A percentile compares a stretch with the other conserved stretches of the same genome.
Evolutionary conservation across 1,140 invertebrate species (phyloP).

Genomic region (Atta colombica): DNA sequence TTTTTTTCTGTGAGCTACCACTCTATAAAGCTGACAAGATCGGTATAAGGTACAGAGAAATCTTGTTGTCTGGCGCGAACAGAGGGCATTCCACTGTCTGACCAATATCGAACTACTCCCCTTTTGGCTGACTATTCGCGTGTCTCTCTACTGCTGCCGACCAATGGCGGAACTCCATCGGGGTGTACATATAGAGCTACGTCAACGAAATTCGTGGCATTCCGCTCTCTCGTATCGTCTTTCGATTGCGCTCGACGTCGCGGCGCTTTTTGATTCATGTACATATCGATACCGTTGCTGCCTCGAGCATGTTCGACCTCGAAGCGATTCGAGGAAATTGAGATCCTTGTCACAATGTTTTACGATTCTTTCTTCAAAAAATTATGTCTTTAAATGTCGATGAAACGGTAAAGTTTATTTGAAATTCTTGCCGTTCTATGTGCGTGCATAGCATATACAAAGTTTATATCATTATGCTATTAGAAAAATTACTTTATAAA

Average conservation of each 20-base stretch:
- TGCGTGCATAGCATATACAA: not conserved
- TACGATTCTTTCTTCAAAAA: constrained; percentile 42
- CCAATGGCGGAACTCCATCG: constrained; percentile 66
- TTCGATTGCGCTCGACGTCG: constrained; percentile 58
- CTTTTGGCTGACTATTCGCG: constrained; percentile 60
- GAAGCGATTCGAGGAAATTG: constrained; percentile 56
- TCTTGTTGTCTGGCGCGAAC: constrained; percentile 76
- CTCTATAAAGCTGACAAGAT: constrained; percentile 67
- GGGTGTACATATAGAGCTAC: constrained; percentile 58
- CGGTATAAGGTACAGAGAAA: constrained; percentile 73
- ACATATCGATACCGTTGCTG: constrained; percentile 57
- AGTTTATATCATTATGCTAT: not conserved
- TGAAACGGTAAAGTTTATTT: not conserved
- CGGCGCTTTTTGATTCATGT: constrained; percentile 67
- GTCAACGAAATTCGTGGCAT: constrained; percentile 74
- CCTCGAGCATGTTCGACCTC: constrained; percentile 36
- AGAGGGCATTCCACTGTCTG: constrained; percentile 74
- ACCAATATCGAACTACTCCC: constrained; percentile 73
- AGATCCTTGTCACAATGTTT: constrained; percentile 61
- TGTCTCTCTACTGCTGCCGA: constrained; percentile 33
- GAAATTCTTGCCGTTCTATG: not conserved
- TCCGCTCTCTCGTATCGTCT: constrained; percentile 69
- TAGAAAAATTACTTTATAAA: not conserved
- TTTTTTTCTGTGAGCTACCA: constrained; percentile 47
- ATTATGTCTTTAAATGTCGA: constrained; percentile 11